A percentile compares a stretch with the other conserved stretches of the same genome.
Evolutionary conservation across 2,113 vertebrate species (phyloP).

Genomic region (Oryzias javanicus): DNA sequence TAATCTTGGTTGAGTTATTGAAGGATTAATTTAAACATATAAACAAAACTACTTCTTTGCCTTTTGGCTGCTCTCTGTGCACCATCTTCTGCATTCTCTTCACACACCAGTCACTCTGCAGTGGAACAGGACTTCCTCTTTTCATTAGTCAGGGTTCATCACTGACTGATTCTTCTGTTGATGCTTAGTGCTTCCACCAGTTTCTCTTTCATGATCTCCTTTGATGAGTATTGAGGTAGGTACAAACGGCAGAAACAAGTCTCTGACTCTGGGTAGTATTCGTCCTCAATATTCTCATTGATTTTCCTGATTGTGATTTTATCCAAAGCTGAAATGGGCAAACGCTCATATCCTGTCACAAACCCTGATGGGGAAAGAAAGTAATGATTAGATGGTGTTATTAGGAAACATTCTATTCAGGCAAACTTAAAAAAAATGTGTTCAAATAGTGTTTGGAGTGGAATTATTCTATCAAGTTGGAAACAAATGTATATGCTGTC

Average conservation of each 20-base stretch:
- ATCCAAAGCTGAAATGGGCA: slow-evolving; percentile 50
- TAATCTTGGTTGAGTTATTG: no score
- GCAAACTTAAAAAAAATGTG: no score
- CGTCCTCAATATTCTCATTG: slow-evolving; percentile 21
- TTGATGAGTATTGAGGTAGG: slow-evolving; percentile 65
- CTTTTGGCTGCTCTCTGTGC: no score
- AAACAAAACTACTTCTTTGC: no score
- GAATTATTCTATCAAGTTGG: no score
- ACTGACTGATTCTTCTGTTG: slow-evolving; percentile 49
- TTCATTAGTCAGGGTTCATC: not conserved
- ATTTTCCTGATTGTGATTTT: slow-evolving; percentile 58
- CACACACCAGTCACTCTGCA: no score
- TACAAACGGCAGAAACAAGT: slow-evolving; percentile 53
- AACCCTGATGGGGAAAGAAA: slow-evolving; percentile 65
- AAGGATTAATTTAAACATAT: no score
- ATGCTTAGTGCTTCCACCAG: slow-evolving; percentile 67
- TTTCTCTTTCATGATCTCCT: slow-evolving; percentile 59
- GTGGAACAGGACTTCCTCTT: no score
- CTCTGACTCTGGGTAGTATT: slow-evolving; percentile 59
- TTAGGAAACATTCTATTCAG: no score
- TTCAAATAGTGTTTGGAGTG: not conserved
- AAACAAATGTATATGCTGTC: no score
- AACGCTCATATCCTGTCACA: slow-evolving; percentile 71
- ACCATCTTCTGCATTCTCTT: no score
- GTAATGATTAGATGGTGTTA: not conserved